Conservation (phyloP, 2,888 invertebrate species). For the Morpho achilles region DNA sequence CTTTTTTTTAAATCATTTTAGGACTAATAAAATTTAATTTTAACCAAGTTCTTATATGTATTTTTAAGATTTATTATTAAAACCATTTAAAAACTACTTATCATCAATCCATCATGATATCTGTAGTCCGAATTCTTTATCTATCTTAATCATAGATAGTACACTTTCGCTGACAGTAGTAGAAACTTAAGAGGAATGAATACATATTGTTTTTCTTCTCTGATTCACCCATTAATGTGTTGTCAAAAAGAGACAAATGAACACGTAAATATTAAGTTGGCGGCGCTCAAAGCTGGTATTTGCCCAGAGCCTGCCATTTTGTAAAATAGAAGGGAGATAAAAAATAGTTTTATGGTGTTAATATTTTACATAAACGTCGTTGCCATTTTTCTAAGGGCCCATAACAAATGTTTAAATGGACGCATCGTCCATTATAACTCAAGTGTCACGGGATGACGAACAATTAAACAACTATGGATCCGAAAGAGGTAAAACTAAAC, state of each 20-base stretch:
- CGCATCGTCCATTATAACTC: constrained; percentile 99
- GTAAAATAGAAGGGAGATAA: constrained; percentile 79
- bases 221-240: constrained; percentile 7
- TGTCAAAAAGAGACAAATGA: constrained; percentile 37
- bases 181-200: constrained; percentile 48
- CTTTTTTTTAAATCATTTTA: no score
- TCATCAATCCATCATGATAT: no score
- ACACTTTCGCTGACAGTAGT: constrained; percentile 51
- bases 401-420: constrained; percentile 88
- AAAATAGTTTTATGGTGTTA: constrained; percentile 80
- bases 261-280: constrained; percentile 48
- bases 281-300: constrained; percentile 63
- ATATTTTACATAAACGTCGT: constrained; percentile 70
- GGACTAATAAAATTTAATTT: no score
- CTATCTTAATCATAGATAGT: constrained; percentile 30
- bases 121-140: no score
- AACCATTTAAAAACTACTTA: no score
- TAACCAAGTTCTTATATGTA: no score
- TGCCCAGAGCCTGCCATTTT: constrained; percentile 78
- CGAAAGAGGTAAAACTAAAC: constrained; percentile 91
- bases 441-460: constrained; percentile 98
- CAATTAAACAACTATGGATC: constrained; percentile 93
- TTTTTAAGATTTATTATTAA: no score
- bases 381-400: constrained; percentile 74
- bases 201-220: constrained; percentile 39